Evolutionary conservation across 2,888 invertebrate genomes (phyloP), one percentile per base, ranked within the genome.

Genomic region (Sphaerophoria rueppellii): DNA sequence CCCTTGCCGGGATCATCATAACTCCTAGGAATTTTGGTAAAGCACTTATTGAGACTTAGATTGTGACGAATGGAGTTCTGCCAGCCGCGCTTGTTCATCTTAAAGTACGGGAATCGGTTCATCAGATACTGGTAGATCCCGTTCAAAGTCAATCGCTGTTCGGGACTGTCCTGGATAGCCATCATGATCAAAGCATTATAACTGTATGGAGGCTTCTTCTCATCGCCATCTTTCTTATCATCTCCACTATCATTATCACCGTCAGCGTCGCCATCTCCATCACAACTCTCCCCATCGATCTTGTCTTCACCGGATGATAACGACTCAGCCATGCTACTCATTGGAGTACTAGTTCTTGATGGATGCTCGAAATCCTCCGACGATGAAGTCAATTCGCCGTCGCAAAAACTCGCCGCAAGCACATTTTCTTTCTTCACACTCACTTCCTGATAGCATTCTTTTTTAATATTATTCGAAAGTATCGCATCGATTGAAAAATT

Each of bases 171-270:
- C 71, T 98, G 94, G 77, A 99, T 99, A n/a, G 99, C 99, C 99
- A 99, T 99, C 98, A 99, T 99, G 89, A 99, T 99, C 71, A 99
- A 93, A 0, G 99, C 99, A 93, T 99, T 99, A 93, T 99, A 99
- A 91, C 98, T 98, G 93, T 97, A 99, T 0, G 98, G 96, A 0
- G 99, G 99, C 90, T 99, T 99, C 89, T 97, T 97, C 90, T 94
- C 95, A 37, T 90, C 91, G 73, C 88, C 90, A 77, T 87, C 86
- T 34, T 87, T 74, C 73, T 76, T 87, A 35, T 81, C 63, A 43
- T 87, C 87, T 69, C 87, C 85, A 81, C 89, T 88, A 75, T 89
- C 89, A 40, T 89, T 87, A 69, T 72, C 88, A 40, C 87, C 88
- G 72, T 89, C 89, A 40, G 87, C 88, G 72, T 89, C 89, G 3